Evolutionary conservation across 2,797 vertebrate species (phyloP).

Genomic region (Spondyliosoma cantharus): DNA sequence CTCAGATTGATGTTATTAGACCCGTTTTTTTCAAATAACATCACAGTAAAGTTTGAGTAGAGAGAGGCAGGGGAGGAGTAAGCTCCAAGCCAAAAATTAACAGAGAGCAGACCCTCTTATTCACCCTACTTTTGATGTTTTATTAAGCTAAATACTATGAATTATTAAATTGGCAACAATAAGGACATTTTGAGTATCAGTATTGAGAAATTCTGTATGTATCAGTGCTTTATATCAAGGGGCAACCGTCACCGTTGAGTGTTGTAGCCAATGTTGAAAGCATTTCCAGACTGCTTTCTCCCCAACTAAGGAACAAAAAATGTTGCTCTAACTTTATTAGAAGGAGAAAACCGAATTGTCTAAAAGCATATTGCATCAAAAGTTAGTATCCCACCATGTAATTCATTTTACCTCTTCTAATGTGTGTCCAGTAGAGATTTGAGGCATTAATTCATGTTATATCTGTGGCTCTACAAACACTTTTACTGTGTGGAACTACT

Average conservation of each 20-base stretch:
- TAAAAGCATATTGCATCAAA: too few species aligned
- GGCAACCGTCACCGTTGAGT: not conserved
- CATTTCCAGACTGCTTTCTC: too few species aligned
- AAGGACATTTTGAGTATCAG: not conserved
- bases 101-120: not conserved
- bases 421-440: too few species aligned
- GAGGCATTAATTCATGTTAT: too few species aligned
- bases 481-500: too few species aligned
- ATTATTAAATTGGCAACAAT: not conserved
- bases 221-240: not conserved
- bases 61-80: not conserved
- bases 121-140: not conserved
- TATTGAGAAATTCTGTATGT: not conserved
- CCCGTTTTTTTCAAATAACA: not conserved
- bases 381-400: not conserved
- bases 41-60: not conserved
- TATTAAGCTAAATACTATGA: not conserved
- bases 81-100: not conserved
- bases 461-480: not conserved
- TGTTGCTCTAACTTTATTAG: too few species aligned
- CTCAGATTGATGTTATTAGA: slow-evolving; percentile 1
- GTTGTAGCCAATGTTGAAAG: not conserved
- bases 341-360: too few species aligned
- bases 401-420: not conserved
- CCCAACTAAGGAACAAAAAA: too few species aligned